Evolutionary conservation across 1,140 invertebrate species (phyloP).

Genomic region (Sweltsa coloradensis): DNA sequence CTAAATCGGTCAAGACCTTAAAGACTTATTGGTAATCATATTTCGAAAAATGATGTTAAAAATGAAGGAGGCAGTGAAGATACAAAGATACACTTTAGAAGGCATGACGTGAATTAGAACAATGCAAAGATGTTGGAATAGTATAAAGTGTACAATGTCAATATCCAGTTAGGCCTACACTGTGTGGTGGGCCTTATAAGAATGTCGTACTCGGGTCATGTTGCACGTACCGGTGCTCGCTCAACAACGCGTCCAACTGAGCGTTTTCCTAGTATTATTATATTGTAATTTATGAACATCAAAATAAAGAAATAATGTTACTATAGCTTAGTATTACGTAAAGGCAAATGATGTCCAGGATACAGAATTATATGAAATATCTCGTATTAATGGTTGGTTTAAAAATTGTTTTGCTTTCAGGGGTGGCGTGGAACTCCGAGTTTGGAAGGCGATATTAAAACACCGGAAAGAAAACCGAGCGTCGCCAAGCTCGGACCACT

Average conservation of each 20-base stretch:
- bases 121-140: too few species aligned
- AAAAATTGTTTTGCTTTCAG: conserved; percentile 26
- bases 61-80: too few species aligned
- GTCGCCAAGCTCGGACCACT: conserved; percentile 1
- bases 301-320: background rate
- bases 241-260: too few species aligned
- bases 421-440: conserved; percentile 42
- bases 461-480: conserved; percentile 24
- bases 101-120: too few species aligned
- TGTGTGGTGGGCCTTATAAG: too few species aligned
- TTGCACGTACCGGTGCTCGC: too few species aligned
- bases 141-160: too few species aligned
- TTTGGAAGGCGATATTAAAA: conserved; percentile 41
- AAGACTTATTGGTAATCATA: too few species aligned
- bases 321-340: background rate
- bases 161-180: background rate
- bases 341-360: background rate
- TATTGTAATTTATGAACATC: background rate
- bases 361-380: background rate
- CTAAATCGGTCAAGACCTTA: too few species aligned
- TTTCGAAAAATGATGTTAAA: too few species aligned
- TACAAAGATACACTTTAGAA: too few species aligned
- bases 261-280: background rate
- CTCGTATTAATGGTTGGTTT: background rate
- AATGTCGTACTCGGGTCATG: too few species aligned